A percentile compares a stretch with the other conserved stretches of the same genome.
These are phyloP conservation scores for Hyla sarda DNA, from an alignment of 2,113 vertebrate species.

Conservation along the genomic window DNA sequence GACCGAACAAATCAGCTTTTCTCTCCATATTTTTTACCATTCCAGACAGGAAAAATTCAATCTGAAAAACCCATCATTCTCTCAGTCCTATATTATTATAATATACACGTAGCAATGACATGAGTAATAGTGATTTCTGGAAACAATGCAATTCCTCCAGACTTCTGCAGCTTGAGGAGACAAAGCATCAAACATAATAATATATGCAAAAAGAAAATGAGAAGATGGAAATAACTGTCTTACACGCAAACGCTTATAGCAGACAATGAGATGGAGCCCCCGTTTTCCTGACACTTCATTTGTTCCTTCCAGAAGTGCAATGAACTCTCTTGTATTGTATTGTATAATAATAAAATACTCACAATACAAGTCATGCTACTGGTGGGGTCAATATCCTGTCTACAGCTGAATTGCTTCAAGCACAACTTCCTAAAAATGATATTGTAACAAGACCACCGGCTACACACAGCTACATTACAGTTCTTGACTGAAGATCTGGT, in stretches of 20 bases:
- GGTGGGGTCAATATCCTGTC: background rate
- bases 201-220: background rate
- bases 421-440: conserved; percentile 35
- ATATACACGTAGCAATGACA: background rate
- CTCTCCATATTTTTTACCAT: background rate
- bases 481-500: conserved; percentile 17
- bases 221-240: conserved; percentile 48
- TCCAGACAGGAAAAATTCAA: background rate
- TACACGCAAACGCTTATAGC: conserved; percentile 43
- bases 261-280: conserved; percentile 50
- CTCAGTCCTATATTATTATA: conserved; percentile 9
- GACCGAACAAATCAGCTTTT: background rate
- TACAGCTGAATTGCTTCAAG: conserved; percentile 58
- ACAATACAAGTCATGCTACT: conserved; percentile 39
- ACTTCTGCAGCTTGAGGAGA: background rate
- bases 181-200: conserved; percentile 17
- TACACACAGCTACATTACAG: conserved; percentile 23
- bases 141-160: conserved; percentile 43
- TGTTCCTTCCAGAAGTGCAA: conserved; percentile 43
- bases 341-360: conserved; percentile 19
- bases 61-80: conserved; percentile 9
- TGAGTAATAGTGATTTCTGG: conserved; percentile 28
- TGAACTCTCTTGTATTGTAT: conserved; percentile 54
- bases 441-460: conserved; percentile 60
- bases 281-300: conserved; percentile 32